Conservation (phyloP, 2,888 invertebrate species). For the Drosophila nigritarsus region DNA sequence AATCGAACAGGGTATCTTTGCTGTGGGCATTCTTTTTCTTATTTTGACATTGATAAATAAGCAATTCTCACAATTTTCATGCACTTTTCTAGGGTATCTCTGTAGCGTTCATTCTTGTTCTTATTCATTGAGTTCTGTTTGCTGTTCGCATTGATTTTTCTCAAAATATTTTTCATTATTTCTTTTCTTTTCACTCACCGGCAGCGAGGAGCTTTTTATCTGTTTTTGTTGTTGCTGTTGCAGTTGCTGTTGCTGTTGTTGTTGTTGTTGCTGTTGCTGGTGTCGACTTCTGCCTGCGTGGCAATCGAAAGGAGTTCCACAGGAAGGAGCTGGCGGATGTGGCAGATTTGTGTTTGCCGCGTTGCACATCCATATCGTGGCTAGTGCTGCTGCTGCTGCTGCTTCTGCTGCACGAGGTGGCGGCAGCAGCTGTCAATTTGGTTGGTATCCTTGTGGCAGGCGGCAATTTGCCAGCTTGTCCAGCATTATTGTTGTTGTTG, state of each 20-base stretch:
- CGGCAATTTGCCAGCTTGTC: constrained; percentile 40
- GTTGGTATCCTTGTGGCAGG: constrained; percentile 75
- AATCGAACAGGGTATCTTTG: not conserved
- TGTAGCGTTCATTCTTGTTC: not conserved
- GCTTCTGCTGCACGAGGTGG: constrained; percentile 11
- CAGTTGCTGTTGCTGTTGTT: not conserved
- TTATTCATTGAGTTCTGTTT: not conserved
- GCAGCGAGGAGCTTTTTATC: constrained; percentile 48
- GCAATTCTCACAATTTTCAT: not conserved
- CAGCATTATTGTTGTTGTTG: constrained; percentile 31
- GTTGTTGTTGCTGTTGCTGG: constrained; percentile 53
- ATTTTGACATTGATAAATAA: not conserved
- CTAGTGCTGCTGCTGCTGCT: not conserved
- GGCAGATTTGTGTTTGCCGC: constrained; percentile 35
- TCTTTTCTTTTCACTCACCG: constrained; percentile 47
- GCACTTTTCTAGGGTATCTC: constrained; percentile 10
- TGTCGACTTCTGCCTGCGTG: constrained; percentile 83
- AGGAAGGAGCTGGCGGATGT: constrained; percentile 75
- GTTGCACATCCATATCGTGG: constrained; percentile 24
- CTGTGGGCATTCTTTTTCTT: not conserved
- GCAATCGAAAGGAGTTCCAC: constrained; percentile 85
- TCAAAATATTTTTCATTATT: not conserved
- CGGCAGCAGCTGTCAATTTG: constrained; percentile 36
- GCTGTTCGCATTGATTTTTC: constrained; percentile 61
- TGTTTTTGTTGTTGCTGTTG: constrained; percentile 25